phyloP scores from a whole-genome alignment of 1,140 invertebrate species.

The Oedothorax gibbosus region DNA sequence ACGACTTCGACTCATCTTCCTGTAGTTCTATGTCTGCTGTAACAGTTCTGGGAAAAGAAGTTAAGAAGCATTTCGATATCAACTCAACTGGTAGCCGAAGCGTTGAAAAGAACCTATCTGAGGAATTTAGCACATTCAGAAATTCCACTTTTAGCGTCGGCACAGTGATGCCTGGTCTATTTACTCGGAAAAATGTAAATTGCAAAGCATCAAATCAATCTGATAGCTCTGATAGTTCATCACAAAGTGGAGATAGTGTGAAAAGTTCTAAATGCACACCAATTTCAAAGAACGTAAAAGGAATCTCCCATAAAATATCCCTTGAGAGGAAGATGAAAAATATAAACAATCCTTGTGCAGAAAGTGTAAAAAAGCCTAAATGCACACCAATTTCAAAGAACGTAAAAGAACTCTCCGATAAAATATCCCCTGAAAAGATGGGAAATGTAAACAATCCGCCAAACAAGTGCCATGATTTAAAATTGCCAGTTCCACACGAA shows the following conservation, averaged over 20 bases:
- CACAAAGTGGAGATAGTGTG: not conserved
- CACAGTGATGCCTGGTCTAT: slow-evolving; percentile 18
- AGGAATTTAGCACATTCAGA: slow-evolving; percentile 52
- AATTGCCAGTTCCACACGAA: not conserved
- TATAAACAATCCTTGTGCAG: no score
- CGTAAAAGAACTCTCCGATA: no score
- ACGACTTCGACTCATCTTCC: slow-evolving; percentile 51
- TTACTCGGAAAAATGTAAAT: not conserved
- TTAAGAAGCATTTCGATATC: slow-evolving; percentile 8
- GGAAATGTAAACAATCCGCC: not conserved
- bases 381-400: no score
- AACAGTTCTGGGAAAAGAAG: slow-evolving; percentile 29
- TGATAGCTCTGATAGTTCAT: not conserved
- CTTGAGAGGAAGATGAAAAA: no score
- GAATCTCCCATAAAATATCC: no score
- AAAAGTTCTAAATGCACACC: no score
- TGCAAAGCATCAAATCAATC: not conserved
- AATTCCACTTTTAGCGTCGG: slow-evolving; percentile 41
- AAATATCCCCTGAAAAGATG: not conserved
- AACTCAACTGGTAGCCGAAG: slow-evolving; percentile 23
- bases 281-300: no score
- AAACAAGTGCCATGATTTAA: slow-evolving; percentile 44
- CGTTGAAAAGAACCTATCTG: slow-evolving; percentile 40
- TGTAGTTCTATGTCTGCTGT: slow-evolving; percentile 51
- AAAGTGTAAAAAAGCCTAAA: no score